Evolutionary conservation across 2,888 invertebrate species (phyloP).

Genomic region (Dione vanillae): DNA sequence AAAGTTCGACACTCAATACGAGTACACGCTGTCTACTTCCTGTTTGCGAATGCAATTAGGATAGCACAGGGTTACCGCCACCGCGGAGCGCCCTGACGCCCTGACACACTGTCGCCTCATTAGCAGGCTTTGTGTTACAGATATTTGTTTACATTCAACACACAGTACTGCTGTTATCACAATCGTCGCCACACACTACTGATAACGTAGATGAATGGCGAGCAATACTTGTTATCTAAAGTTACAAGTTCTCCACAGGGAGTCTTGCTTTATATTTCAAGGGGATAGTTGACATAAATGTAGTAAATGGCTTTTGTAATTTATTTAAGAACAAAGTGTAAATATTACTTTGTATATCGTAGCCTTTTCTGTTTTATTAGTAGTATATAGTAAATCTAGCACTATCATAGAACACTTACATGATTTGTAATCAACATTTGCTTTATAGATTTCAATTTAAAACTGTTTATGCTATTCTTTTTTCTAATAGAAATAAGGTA

Average conservation of each 20-base stretch:
- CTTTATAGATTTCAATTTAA: too few species aligned
- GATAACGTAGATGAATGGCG: neutral
- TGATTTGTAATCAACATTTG: too few species aligned
- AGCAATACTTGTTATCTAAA: neutral
- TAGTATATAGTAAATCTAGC: too few species aligned
- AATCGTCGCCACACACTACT: neutral
- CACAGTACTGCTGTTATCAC: neutral
- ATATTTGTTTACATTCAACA: constrained; percentile 13
- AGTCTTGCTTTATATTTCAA: neutral
- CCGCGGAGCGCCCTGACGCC: neutral
- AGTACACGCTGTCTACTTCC: neutral
- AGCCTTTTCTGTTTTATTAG: too few species aligned
- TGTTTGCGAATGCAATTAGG: constrained; percentile 26
- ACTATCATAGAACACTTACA: too few species aligned
- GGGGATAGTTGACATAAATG: too few species aligned
- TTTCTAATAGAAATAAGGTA: neutral
- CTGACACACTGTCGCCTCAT: constrained; percentile 4
- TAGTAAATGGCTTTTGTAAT: too few species aligned
- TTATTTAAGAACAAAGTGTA: too few species aligned
- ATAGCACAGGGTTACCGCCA: neutral
- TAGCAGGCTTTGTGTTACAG: constrained; percentile 18
- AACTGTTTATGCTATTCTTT: neutral
- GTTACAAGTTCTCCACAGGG: neutral
- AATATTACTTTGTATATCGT: too few species aligned
- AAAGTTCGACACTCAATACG: neutral